Conservation (phyloP, 2,797 vertebrate species). For the Microctenopoma steveboyesi region DNA sequence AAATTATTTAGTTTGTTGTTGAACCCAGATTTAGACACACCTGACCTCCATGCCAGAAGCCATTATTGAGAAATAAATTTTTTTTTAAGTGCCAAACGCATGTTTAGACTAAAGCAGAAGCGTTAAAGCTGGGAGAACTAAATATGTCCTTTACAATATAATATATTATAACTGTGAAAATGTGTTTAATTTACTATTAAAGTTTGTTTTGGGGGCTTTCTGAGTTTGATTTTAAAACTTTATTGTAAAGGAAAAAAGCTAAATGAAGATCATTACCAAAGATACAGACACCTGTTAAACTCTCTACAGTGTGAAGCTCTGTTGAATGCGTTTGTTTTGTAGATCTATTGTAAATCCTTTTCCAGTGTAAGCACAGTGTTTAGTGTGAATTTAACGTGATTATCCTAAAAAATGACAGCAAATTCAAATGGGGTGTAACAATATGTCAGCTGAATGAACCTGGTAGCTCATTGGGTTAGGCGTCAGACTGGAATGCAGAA, state of each 20-base stretch:
- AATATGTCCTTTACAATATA: constrained; percentile 6
- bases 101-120: constrained; percentile 14
- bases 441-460: too few relatives aligned
- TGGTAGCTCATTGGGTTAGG: too few relatives aligned
- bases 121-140: constrained; percentile 26
- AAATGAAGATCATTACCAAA: too few relatives aligned
- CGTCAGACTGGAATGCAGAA: too few relatives aligned
- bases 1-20: constrained; percentile 6
- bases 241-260: neutral
- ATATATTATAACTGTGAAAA: constrained; percentile 37
- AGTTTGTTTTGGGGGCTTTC: constrained; percentile 39
- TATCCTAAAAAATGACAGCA: too few relatives aligned
- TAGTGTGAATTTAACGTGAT: too few relatives aligned
- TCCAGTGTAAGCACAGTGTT: too few relatives aligned
- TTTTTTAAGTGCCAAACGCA: constrained; percentile 15
- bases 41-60: constrained; percentile 48
- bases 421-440: too few relatives aligned
- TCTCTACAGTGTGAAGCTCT: too few relatives aligned
- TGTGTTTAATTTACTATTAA: constrained; percentile 73
- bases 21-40: constrained; percentile 48
- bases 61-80: constrained; percentile 19
- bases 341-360: too few relatives aligned
- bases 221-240: neutral
- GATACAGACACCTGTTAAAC: too few relatives aligned
- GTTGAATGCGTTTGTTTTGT: too few relatives aligned